A percentile compares a stretch with the other conserved stretches of the same genome.
phyloP scores from a whole-genome alignment of 1,140 invertebrate species.

The Phymastichus coffea region DNA sequence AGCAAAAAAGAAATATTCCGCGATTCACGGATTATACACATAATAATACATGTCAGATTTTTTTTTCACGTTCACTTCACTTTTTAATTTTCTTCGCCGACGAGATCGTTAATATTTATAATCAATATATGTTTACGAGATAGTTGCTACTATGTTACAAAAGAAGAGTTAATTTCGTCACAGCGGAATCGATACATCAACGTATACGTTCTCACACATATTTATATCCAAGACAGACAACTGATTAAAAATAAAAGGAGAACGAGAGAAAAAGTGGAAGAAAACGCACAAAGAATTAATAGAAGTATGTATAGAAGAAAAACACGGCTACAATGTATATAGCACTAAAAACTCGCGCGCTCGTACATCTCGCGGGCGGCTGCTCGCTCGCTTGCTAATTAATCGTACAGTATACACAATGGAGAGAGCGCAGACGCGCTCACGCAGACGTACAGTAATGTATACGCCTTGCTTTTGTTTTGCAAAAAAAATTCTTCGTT shows the following conservation, averaged over 20 bases:
- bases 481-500: too few relatives aligned
- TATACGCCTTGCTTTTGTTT: too few relatives aligned
- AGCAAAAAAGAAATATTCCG: conserved; percentile 25
- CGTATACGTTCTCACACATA: conserved; percentile 14
- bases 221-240: conserved; percentile 6
- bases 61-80: too few relatives aligned
- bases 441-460: too few relatives aligned
- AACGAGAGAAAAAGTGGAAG: background rate
- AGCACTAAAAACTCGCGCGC: conserved; percentile 8
- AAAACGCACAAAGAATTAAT: background rate
- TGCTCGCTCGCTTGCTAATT: too few relatives aligned
- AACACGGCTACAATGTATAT: conserved; percentile 28
- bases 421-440: too few relatives aligned
- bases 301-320: conserved; percentile 3
- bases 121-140: conserved; percentile 21
- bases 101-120: conserved; percentile 19
- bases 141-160: conserved; percentile 29
- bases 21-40: conserved; percentile 35
- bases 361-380: too few relatives aligned
- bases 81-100: conserved; percentile 4
- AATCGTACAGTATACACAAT: conserved; percentile 39
- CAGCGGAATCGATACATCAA: background rate
- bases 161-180: background rate
- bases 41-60: conserved; percentile 26
- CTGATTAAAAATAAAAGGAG: background rate